Evolutionary conservation across 2,888 invertebrate species (phyloP).

Genomic region (Capitulum mitella): DNA sequence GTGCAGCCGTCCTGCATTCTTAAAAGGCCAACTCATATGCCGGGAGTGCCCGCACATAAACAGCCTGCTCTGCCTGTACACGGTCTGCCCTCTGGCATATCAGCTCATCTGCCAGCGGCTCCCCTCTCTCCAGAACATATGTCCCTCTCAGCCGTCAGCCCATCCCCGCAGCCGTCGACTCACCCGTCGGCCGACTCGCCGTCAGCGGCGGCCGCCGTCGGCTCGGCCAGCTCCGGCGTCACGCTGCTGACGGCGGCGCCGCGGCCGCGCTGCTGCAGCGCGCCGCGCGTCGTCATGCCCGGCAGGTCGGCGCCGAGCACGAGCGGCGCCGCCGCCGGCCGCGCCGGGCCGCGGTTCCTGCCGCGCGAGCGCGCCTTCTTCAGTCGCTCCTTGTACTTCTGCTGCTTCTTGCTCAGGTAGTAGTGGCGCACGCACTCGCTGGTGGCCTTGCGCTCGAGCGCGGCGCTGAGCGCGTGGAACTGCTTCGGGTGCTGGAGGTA

Average conservation of each 20-base stretch:
- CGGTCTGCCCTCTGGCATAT: too few species aligned
- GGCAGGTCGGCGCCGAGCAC: slow-evolving; percentile 34
- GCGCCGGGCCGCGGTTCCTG: slow-evolving; percentile 29
- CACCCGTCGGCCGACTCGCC: background rate
- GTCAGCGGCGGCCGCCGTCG: slow-evolving; percentile 51
- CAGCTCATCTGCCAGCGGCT: too few species aligned
- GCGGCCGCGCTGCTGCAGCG: slow-evolving; percentile 48
- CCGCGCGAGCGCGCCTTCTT: slow-evolving; percentile 64
- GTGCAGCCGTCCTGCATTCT: too few species aligned
- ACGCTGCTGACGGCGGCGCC: slow-evolving; percentile 10
- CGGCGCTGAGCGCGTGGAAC: slow-evolving; percentile 87
- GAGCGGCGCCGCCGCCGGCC: slow-evolving; percentile 32
- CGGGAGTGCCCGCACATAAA: too few species aligned
- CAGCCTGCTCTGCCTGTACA: too few species aligned
- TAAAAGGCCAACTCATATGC: too few species aligned
- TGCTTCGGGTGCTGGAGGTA: slow-evolving; percentile 97
- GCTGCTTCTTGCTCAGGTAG: slow-evolving; percentile 95
- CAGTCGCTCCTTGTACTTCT: slow-evolving; percentile 89
- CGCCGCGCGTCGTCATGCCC: slow-evolving; percentile 69
- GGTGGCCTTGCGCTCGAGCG: slow-evolving; percentile 84
- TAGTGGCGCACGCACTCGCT: slow-evolving; percentile 96
- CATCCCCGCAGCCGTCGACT: background rate
- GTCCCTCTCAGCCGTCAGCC: too few species aligned
- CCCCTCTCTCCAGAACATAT: too few species aligned
- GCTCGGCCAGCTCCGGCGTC: slow-evolving; percentile 28